Evolutionary conservation across 2,888 invertebrate species (phyloP).

Genomic region (Troides aeacus): DNA sequence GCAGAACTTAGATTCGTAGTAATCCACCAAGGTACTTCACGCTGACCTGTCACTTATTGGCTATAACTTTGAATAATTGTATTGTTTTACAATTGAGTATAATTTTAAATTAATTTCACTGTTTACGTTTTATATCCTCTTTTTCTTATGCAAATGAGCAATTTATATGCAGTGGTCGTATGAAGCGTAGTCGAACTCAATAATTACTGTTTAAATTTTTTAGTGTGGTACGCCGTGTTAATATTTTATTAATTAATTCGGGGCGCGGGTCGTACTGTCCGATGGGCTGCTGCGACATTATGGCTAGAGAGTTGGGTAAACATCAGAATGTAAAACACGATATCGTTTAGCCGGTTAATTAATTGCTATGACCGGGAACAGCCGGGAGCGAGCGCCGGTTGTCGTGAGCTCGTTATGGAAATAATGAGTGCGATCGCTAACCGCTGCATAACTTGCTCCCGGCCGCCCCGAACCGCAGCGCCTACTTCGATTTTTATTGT

Average conservation of each 20-base stretch:
- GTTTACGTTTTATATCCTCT: conserved; percentile 42
- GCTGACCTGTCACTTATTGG: not conserved
- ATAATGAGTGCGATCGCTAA: conserved; percentile 68
- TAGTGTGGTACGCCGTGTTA: conserved; percentile 66
- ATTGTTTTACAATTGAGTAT: not conserved
- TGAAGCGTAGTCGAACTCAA: conserved; percentile 60
- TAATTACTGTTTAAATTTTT: conserved; percentile 74
- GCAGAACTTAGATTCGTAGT: not conserved
- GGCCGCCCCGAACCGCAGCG: conserved; percentile 36
- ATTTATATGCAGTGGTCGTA: conserved; percentile 69
- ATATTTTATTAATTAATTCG: conserved; percentile 75
- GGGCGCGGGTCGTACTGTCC: conserved; percentile 57
- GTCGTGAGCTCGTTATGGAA: conserved; percentile 73
- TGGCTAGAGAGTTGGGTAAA: conserved; percentile 75
- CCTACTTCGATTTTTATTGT: conserved; percentile 58
- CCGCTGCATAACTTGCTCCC: conserved; percentile 59
- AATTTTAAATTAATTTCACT: not conserved
- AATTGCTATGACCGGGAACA: conserved; percentile 65
- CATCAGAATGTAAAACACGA: conserved; percentile 77
- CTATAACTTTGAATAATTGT: not conserved
- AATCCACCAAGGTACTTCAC: not conserved
- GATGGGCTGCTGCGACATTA: conserved; percentile 63
- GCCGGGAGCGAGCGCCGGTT: conserved; percentile 51
- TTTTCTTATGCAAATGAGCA: conserved; percentile 64
- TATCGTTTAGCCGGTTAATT: conserved; percentile 78